Conservation (phyloP, 2,797 vertebrate species). For the Lutjanus campechanus region DNA sequence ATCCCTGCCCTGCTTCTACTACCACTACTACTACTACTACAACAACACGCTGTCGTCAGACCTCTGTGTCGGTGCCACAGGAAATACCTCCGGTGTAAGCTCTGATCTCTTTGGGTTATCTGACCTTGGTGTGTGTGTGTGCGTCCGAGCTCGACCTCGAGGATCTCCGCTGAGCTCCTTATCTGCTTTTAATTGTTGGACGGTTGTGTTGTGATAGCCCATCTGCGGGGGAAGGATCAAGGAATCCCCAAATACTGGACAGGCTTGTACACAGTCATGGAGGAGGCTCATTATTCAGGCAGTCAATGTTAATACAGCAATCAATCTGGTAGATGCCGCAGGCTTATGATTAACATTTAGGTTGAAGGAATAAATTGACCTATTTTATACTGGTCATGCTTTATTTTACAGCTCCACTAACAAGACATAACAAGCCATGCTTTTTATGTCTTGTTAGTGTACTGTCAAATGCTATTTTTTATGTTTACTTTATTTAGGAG, state of each 20-base stretch:
- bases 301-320: slow-evolving; percentile 12
- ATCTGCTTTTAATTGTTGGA: slow-evolving; percentile 64
- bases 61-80: slow-evolving; percentile 30
- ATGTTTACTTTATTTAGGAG: too few relatives aligned
- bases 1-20: slow-evolving; percentile 52
- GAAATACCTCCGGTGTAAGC: slow-evolving; percentile 38
- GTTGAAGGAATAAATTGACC: slow-evolving; percentile 9
- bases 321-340: neutral
- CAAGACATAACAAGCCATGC: too few relatives aligned
- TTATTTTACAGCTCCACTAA: too few relatives aligned
- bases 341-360: slow-evolving; percentile 20
- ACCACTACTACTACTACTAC: slow-evolving; percentile 6
- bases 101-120: slow-evolving; percentile 45
- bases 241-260: slow-evolving; percentile 31
- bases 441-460: too few relatives aligned
- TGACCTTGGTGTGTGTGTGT: slow-evolving; percentile 39
- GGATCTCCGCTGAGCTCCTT: slow-evolving; percentile 55
- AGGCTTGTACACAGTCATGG: slow-evolving; percentile 36
- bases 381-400: neutral
- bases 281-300: slow-evolving; percentile 13
- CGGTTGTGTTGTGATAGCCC: slow-evolving; percentile 48
- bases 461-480: too few relatives aligned
- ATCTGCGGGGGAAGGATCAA: slow-evolving; percentile 50
- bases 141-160: slow-evolving; percentile 34
- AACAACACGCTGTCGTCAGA: slow-evolving; percentile 27